A percentile compares a stretch with the other conserved stretches of the same genome.
Evolutionary conservation across 2,888 invertebrate genomes (phyloP).

Genomic region (Chloromyia formosa): DNA sequence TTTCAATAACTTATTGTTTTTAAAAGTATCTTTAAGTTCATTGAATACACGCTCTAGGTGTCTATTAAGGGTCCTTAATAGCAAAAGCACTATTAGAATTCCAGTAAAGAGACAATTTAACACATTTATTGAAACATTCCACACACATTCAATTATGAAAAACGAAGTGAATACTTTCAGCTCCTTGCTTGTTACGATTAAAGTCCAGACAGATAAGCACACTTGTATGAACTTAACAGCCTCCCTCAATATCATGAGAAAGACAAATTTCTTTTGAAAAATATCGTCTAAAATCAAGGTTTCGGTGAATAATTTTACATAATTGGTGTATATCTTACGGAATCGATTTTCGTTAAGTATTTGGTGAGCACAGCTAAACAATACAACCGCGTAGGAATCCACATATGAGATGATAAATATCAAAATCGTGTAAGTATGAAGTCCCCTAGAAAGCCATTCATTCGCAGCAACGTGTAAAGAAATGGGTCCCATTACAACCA

Average conservation of each 20-base stretch:
- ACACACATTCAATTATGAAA: background rate
- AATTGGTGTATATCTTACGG: background rate
- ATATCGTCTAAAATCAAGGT: background rate
- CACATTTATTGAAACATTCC: constrained; percentile 7
- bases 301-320: background rate
- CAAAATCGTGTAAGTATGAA: background rate
- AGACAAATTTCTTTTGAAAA: background rate
- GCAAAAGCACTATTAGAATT: background rate
- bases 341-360: background rate
- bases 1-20: too few relatives aligned
- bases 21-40: background rate
- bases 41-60: background rate
- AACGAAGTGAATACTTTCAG: too few relatives aligned
- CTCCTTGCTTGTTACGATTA: too few relatives aligned
- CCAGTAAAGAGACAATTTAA: background rate
- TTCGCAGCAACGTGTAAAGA: background rate
- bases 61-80: background rate
- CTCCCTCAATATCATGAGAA: background rate
- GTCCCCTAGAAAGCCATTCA: background rate
- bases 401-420: background rate
- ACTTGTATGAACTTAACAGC: background rate
- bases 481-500: background rate
- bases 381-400: background rate
- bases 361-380: constrained; percentile 5
- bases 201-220: too few relatives aligned